Conservation (phyloP, 1,140 invertebrate species). For the Atta colombica region DNA sequence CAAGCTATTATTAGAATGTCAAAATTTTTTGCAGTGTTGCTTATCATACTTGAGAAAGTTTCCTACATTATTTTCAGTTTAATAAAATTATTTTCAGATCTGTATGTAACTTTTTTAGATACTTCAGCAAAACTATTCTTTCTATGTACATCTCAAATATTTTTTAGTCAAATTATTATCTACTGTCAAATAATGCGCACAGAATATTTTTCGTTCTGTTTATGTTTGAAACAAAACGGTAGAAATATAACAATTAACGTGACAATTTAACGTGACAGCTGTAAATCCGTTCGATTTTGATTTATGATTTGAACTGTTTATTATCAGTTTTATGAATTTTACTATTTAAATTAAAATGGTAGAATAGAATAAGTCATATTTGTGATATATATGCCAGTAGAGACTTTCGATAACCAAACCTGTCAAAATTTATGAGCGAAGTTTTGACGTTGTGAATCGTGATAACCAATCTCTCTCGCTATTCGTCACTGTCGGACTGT, state of each 20-base stretch:
- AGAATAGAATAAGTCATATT: neutral
- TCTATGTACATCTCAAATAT: neutral
- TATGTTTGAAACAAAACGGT: neutral
- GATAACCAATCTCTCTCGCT: constrained; percentile 15
- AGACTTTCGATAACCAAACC: neutral
- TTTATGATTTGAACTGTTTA: neutral
- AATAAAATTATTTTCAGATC: too few relatives aligned
- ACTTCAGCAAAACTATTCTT: too few relatives aligned
- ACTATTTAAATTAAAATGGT: neutral
- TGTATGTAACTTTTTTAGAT: too few relatives aligned
- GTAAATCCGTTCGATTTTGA: neutral
- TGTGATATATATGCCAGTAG: neutral
- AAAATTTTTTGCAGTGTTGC: too few relatives aligned
- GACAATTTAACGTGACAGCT: neutral
- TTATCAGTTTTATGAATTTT: neutral
- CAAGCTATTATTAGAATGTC: too few relatives aligned
- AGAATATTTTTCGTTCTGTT: neutral
- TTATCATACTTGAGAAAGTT: too few relatives aligned
- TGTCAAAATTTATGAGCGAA: constrained; percentile 31
- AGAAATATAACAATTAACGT: neutral
- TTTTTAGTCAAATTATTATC: neutral
- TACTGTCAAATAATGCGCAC: neutral
- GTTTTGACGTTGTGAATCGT: constrained; percentile 8
- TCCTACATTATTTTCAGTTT: too few relatives aligned
- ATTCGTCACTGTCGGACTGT: constrained; percentile 40